Evolutionary conservation across 2,888 invertebrate genomes (phyloP).

Genomic region (Liopterus haemorrhoidalis): DNA sequence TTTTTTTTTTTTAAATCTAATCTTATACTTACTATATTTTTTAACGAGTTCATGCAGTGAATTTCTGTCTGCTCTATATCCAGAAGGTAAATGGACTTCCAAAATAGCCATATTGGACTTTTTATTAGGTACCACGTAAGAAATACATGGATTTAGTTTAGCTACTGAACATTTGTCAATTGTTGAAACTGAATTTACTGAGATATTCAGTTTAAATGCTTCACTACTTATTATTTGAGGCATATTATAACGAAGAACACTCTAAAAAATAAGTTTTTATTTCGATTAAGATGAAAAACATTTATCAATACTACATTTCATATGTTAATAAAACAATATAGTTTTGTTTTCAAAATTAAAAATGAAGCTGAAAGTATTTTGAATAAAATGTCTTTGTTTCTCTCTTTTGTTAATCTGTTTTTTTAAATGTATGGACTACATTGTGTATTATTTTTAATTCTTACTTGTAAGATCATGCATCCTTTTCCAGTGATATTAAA

Average conservation of each 20-base stretch:
- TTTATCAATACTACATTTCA: background rate
- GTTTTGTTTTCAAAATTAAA: slow-evolving; percentile 2
- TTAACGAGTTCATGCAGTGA: slow-evolving; percentile 54
- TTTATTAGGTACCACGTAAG: slow-evolving; percentile 44
- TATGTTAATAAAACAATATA: background rate
- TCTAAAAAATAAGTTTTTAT: slow-evolving; percentile 39
- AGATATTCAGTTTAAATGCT: slow-evolving; percentile 49
- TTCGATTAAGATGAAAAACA: slow-evolving; percentile 1
- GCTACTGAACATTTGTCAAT: slow-evolving; percentile 48
- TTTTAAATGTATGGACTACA: no score
- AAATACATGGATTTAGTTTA: slow-evolving; percentile 42
- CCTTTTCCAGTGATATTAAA: slow-evolving; percentile 50
- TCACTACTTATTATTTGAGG: slow-evolving; percentile 46
- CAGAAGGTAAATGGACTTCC: slow-evolving; percentile 59
- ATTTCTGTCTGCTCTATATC: slow-evolving; percentile 55
- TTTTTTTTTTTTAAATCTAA: no score
- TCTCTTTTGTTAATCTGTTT: no score
- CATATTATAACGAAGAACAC: slow-evolving; percentile 49
- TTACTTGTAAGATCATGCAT: slow-evolving; percentile 53
- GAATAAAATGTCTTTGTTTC: slow-evolving; percentile 3
- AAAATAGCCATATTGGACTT: slow-evolving; percentile 57
- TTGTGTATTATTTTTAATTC: slow-evolving; percentile 1
- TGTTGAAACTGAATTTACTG: slow-evolving; percentile 43
- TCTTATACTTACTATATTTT: no score
- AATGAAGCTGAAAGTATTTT: no score